Evolutionary conservation across 2,888 invertebrate species (phyloP), one percentile per base, ranked within the genome.

Genomic region (Antheraea yamamai): DNA sequence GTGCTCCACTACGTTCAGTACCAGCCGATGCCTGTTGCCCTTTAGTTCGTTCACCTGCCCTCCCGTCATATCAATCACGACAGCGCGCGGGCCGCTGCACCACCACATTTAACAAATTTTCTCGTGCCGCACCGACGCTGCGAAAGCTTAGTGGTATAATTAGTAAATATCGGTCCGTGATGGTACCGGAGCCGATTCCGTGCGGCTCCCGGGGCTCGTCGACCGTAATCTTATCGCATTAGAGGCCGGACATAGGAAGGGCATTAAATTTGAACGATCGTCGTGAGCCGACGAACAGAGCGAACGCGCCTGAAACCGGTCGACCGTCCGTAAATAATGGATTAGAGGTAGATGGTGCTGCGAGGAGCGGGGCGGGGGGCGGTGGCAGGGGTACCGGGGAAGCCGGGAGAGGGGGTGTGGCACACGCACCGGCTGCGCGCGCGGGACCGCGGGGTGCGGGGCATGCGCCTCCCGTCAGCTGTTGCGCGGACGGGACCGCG

Each of bases 181-280:
- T 20, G 64, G 30, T 73, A 64, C 72, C 68, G 55, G 66, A 14
- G 23, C 61, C 8, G 66, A 16, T 16, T 68, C 12, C 66, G 76
- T 78, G 77, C 75, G 55, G 68, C 66, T 74, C 66, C 72, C 74
- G 73, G 16, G 47, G 30, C 58, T 76, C 64, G 80, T 81, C 85
- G 81, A 83, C 85, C 85, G 81, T 82, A 86, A 93, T 93, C 93
- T 94, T 92, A 93, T 93, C 93, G 90, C 89, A 89, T 90, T 90
- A 89, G 91, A 91, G 92, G 87, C 93, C 94, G 94, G 94, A 94
- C 94, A 94, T 94, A 94, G 93, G 93, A 94, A 94, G 93, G 93
- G 92, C 92, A 93, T 93, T 93, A 93, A 91, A 91, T 93, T 93
- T 92, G 93, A 92, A 92, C 92, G 92, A 91, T 92, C 91, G 91